A percentile compares a stretch with the other conserved stretches of the same genome.
Evolutionary conservation across 2,113 vertebrate species (phyloP).

Genomic region (Myotis lucifugus): DNA sequence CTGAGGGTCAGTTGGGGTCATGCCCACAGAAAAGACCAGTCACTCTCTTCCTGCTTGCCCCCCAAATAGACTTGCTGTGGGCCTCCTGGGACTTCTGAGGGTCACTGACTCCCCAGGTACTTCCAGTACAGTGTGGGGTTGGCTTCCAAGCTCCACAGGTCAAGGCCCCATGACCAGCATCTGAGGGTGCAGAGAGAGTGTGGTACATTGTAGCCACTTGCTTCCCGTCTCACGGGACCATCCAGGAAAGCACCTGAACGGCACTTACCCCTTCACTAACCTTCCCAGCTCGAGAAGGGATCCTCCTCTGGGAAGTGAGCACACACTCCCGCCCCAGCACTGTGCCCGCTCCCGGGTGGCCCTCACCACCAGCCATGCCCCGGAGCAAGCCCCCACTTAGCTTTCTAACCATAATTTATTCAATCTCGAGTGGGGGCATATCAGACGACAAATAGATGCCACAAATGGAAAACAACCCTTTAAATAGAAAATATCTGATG

Average conservation of each 20-base stretch:
- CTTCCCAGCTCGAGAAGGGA: background rate
- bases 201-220: rapidly evolving
- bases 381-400: background rate
- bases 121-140: background rate
- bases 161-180: background rate
- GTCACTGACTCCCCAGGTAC: too few relatives aligned
- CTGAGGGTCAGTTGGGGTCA: background rate
- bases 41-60: background rate
- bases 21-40: background rate
- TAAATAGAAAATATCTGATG: background rate
- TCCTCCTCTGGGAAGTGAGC: background rate
- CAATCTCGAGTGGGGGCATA: background rate
- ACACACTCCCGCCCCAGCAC: background rate
- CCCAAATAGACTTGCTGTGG: rapidly evolving
- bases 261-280: background rate
- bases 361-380: too few relatives aligned
- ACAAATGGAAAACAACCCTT: background rate
- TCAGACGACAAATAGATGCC: background rate
- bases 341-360: background rate
- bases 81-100: background rate
- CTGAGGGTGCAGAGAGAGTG: background rate
- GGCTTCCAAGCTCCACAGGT: background rate
- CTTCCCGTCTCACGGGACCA: background rate
- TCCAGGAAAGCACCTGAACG: background rate
- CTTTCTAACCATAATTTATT: background rate